Evolutionary conservation across 1,140 invertebrate genomes (phyloP), one percentile per base, ranked within the genome.

Genomic region (Bombus sylvicola): DNA sequence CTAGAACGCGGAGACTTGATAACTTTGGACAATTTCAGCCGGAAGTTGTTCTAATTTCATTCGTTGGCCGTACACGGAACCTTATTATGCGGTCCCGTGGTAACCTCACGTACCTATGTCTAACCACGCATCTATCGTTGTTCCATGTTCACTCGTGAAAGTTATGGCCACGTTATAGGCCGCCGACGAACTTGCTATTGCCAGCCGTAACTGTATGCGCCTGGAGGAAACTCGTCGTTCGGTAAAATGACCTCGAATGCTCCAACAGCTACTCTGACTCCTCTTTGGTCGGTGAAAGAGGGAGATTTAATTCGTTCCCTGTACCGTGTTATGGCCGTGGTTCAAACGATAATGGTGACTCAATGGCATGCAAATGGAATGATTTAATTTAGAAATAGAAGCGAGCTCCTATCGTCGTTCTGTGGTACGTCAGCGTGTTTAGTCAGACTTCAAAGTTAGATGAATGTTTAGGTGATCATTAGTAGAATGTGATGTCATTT

Each of bases 1-100:
- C 6, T 37, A 22, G 28, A 31, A 39, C 53, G 37, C 22, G 2
- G n/a, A 22, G 31, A 12, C 41, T 85, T 78, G 84, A 68, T 85
- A 85, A 88, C 81, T 88, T 87, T 79, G 53, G 59, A 83, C 77
- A 91, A 92, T 87, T 92, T 92, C 85, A 75, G 85, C 39, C 43
- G 62, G 68, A 92, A 92, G 85, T 92, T 91, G 47, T 37, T 39
- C 87, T 92, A 90, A 92, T 89, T 91, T 78, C 77, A 90, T 91
- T 91, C 87, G 84, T 83, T 87, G 71, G 81, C 74, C 72, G 86
- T 82, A 80, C 84, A 84, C 59, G 85, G 81, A 90, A 89, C 72
- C 73, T 89, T 89, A 90, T 93, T 92, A 90, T 76, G 90, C 87
- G 86, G 85, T 53, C 47, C 18, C 47, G 47, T 8, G 80, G 78